Conservation (phyloP, 2,113 vertebrate genomes). For the Oreamnos americanus region DNA sequence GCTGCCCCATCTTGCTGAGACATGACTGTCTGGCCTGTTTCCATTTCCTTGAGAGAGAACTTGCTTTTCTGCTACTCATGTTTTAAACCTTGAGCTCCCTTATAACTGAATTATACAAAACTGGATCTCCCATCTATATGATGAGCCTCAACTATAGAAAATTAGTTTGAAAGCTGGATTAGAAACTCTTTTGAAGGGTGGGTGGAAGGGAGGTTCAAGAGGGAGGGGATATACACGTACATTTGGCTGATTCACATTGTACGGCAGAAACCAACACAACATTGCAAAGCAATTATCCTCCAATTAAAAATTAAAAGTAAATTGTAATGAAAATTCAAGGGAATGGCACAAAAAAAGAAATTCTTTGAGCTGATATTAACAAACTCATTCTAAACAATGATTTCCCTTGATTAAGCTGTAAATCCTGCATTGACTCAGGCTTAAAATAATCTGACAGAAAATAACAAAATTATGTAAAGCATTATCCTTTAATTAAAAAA, state of each 20-base stretch:
- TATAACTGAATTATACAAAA: not conserved
- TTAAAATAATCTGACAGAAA: not conserved
- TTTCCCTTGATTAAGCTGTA: not conserved
- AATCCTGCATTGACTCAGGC: not conserved
- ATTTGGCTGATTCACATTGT: not conserved
- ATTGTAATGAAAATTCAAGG: not conserved
- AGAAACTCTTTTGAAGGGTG: not conserved
- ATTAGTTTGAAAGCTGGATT: constrained; percentile 13
- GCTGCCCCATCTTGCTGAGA: not conserved
- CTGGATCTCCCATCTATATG: not conserved
- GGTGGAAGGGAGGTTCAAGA: not conserved
- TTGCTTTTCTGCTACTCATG: not conserved
- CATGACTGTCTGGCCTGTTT: not conserved
- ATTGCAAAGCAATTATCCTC: not conserved
- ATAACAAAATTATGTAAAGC: not conserved
- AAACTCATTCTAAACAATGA: not conserved
- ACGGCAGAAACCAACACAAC: not conserved
- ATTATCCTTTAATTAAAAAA: not conserved
- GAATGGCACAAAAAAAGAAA: not conserved
- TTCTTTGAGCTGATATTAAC: not conserved
- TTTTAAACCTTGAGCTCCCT: not conserved
- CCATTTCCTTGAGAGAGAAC: not conserved
- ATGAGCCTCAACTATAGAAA: not conserved
- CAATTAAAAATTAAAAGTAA: not conserved
- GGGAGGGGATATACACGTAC: not conserved